Evolutionary conservation across 2,113 vertebrate species (phyloP).

Genomic region (Alaudala cheleensis): DNA sequence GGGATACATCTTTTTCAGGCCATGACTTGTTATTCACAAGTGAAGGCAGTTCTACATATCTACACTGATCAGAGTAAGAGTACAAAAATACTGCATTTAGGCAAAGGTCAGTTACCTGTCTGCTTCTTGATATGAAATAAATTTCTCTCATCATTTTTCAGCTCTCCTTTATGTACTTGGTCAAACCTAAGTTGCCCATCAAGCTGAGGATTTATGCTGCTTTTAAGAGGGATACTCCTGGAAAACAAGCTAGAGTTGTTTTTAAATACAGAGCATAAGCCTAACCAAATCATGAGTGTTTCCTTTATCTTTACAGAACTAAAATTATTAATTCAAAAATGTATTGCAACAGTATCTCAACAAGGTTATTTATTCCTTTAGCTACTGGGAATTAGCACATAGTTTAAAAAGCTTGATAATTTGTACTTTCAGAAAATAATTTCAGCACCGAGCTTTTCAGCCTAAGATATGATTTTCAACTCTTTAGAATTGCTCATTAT

Average conservation of each 20-base stretch:
- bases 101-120: background rate
- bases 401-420: background rate
- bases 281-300: background rate
- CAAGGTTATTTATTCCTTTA: background rate
- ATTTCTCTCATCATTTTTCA: background rate
- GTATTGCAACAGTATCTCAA: background rate
- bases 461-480: background rate
- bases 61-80: no score
- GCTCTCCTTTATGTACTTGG: background rate
- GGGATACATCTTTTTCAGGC: background rate
- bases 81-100: fast-evolving
- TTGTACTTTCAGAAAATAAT: background rate
- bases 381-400: background rate
- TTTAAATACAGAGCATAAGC: background rate
- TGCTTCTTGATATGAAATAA: background rate
- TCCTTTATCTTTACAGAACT: background rate
- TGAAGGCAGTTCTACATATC: background rate
- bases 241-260: background rate
- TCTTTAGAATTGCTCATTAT: background rate
- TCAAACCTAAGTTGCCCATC: background rate
- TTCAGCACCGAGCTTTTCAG: background rate
- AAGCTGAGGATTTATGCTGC: background rate
- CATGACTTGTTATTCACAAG: background rate
- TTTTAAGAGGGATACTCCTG: background rate
- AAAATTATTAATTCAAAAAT: background rate